Percentiles rank a stretch among this genome's conserved stretches.
phyloP scores from a whole-genome alignment of 2,113 vertebrate genomes.

The Tragelaphus strepsiceros region DNA sequence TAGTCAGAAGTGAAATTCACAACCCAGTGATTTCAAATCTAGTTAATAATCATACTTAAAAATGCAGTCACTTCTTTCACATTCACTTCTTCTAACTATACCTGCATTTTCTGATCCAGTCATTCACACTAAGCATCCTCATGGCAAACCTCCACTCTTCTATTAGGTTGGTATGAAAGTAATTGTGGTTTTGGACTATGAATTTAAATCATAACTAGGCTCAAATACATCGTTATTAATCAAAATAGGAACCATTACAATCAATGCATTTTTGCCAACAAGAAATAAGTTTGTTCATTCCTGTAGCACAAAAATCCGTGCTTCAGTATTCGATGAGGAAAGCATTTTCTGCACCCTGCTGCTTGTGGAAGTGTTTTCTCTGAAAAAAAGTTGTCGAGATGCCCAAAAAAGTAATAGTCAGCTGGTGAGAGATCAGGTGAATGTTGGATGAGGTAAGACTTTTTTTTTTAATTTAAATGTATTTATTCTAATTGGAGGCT shows the following conservation, averaged over 20 bases:
- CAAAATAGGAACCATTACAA: background rate
- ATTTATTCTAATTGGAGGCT: too few relatives aligned
- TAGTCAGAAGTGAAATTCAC: background rate
- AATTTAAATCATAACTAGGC: background rate
- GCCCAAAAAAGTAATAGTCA: background rate
- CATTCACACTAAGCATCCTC: background rate
- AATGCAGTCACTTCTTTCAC: background rate
- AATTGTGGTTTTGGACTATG: background rate
- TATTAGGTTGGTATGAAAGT: background rate
- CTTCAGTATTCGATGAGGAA: background rate
- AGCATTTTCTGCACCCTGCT: background rate
- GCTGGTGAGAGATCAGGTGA: background rate
- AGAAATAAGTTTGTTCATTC: background rate
- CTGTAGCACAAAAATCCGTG: background rate
- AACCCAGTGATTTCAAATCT: background rate
- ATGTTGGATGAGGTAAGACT: background rate
- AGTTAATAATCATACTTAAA: background rate
- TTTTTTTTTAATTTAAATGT: too few relatives aligned
- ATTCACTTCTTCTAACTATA: background rate
- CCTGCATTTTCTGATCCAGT: background rate
- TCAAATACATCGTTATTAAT: background rate
- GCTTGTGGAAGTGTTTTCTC: background rate
- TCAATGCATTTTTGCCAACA: background rate
- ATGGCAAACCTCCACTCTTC: background rate
- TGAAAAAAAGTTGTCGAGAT: background rate